Evolutionary conservation across 2,113 vertebrate species (phyloP), one percentile per base, ranked within the genome.

Genomic region (Diadophis punctatus): DNA sequence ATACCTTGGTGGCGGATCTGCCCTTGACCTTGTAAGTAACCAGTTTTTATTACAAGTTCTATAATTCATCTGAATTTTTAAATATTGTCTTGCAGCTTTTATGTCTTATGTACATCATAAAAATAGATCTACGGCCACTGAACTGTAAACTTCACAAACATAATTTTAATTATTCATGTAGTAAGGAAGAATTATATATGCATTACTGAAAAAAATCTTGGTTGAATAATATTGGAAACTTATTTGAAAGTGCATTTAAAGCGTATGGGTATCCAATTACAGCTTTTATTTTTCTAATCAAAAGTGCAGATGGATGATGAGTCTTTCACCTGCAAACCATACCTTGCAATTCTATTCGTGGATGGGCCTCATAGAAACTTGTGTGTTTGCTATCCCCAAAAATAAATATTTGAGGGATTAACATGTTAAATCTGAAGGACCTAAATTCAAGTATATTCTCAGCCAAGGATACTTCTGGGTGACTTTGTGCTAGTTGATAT

Each of bases 1-100:
- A 96, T 99, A 99, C 96, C 97, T 99, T 92, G 99, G 98, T 93
- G 99, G 99, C 89, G 99, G 99, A 92, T 99, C 99, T 93, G 99
- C 99, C 9, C 97, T 99, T 94, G 99, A 99, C 97, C 98, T 99
- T 96, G 99, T 99, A 97, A 98, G 98, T 97, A 96, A 90, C 74
- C 46, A 2, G 9, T 12, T 90, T 93, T 86, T 43, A 86, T 85
- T 86, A 58, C 27, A 23, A 4, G 51, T 48, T 52, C 55, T 23
- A 56, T 48, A 56, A 51, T 85, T 86, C 30, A 51, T 51, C 5
- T 90, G 87, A 60, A 60, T 86, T 85, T 86, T 3, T 46, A 49
- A 68, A 68, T 20, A 49, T 87, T 58, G 3, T 63, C 53, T 30
- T 88, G 23, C 86, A 46, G 9, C 1, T 23, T 63, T 80, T 80